These are phyloP conservation scores for Entomobrya proxima DNA, from an alignment of 2,888 invertebrate genomes.

Conservation along the genomic window DNA sequence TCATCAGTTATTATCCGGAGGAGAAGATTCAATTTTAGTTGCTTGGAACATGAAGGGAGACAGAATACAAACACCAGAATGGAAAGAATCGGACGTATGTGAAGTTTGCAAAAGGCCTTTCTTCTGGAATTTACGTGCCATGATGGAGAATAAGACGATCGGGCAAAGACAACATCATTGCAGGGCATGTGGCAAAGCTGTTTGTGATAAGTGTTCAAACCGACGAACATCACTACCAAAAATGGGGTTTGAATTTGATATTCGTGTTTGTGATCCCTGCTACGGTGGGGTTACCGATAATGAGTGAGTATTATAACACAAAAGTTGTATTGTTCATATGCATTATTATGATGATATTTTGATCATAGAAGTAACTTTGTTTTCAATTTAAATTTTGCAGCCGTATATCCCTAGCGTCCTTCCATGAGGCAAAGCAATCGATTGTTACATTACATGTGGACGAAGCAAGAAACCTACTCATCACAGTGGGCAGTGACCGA, in stretches of 20 bases:
- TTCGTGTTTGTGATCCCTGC: constrained; percentile 96
- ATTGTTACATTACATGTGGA: constrained; percentile 91
- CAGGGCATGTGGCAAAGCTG: constrained; percentile 88
- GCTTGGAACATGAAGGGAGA: constrained; percentile 96
- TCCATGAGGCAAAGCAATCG: constrained; percentile 96
- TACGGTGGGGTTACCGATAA: constrained; percentile 86
- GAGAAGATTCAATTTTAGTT: constrained; percentile 93
- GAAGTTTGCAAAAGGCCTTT: constrained; percentile 96
- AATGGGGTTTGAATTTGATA: constrained; percentile 99
- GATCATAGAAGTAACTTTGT: not conserved
- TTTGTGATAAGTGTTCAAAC: constrained; percentile 94
- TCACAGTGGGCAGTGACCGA: constrained; percentile 96
- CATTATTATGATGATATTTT: no score
- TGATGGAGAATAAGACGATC: constrained; percentile 98
- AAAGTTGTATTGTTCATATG: no score
- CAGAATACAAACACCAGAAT: constrained; percentile 91
- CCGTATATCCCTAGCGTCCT: constrained; percentile 90
- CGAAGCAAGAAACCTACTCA: constrained; percentile 89
- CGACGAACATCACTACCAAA: constrained; percentile 92
- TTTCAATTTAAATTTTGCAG: constrained; percentile 43
- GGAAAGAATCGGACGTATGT: constrained; percentile 96
- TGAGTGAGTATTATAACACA: no score
- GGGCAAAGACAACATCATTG: constrained; percentile 94
- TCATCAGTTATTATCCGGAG: constrained; percentile 90
- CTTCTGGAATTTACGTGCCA: constrained; percentile 98